Evolutionary conservation across 2,797 vertebrate species (phyloP).

Genomic region (Adrianichthys oophorus): DNA sequence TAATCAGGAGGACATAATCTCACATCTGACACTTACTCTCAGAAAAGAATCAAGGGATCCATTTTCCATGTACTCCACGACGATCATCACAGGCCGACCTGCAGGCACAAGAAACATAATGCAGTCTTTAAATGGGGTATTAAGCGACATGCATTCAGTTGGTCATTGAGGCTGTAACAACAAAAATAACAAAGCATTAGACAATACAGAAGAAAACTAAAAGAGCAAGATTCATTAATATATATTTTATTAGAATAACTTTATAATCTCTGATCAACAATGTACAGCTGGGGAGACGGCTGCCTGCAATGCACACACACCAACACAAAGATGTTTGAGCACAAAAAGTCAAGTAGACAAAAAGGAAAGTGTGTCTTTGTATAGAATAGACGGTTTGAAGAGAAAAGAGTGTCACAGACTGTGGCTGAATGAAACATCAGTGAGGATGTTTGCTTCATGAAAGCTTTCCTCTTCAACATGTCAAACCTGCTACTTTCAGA

Average conservation of each 20-base stretch:
- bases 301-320: constrained; percentile 3
- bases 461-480: constrained; percentile 13
- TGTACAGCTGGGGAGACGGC: neutral
- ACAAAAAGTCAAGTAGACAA: neutral
- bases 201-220: too few relatives aligned
- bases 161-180: too few relatives aligned
- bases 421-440: constrained; percentile 26
- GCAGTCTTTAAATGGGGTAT: constrained; percentile 1
- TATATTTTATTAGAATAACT: too few relatives aligned
- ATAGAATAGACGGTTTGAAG: neutral
- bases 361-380: constrained; percentile 1
- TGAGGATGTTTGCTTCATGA: constrained; percentile 21
- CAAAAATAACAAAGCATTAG: too few relatives aligned
- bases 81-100: constrained; percentile 97
- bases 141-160: too few relatives aligned
- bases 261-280: too few relatives aligned
- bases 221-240: too few relatives aligned
- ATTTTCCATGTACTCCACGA: constrained; percentile 97
- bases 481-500: constrained; percentile 27
- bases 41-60: constrained; percentile 95
- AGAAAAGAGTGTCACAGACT: neutral
- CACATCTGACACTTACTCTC: constrained; percentile 78
- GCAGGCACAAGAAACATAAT: constrained; percentile 71
- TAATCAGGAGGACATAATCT: constrained; percentile 11
- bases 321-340: neutral